phyloP scores from a whole-genome alignment of 2,113 vertebrate genomes.

The Columbina picui region DNA sequence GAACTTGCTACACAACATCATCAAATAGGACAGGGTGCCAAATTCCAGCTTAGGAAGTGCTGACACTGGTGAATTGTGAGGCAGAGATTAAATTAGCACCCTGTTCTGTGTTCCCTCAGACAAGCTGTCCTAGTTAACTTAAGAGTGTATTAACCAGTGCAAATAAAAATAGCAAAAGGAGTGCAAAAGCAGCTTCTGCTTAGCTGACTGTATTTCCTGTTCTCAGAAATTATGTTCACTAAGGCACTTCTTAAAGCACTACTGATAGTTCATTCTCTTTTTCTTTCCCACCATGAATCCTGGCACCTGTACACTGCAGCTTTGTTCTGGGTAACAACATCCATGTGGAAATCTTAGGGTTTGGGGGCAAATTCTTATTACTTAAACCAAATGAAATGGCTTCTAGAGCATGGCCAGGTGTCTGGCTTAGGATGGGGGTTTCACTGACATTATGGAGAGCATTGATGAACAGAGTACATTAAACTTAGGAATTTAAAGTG shows the following conservation, averaged over 20 bases:
- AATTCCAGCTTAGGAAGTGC: conserved; percentile 27
- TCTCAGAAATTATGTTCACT: conserved; percentile 4
- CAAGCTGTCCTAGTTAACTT: conserved; percentile 45
- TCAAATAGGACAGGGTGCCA: not conserved
- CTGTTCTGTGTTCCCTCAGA: not conserved
- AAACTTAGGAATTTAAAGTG: not conserved
- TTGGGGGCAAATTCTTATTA: not conserved
- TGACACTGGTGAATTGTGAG: conserved; percentile 36
- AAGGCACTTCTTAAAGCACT: not conserved
- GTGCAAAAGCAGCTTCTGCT: not conserved
- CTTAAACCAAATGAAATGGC: not conserved
- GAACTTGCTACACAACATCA: not conserved
- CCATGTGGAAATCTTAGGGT: not conserved
- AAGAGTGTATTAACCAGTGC: conserved; percentile 34
- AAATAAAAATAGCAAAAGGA: conserved; percentile 50
- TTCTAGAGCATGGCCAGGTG: not conserved
- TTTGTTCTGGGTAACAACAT: not conserved
- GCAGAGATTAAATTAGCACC: conserved; percentile 34
- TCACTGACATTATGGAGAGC: not conserved
- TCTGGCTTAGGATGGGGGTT: not conserved
- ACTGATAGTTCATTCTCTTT: accelerated
- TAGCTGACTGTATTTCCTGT: conserved; percentile 11
- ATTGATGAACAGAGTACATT: not conserved
- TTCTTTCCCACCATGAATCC: not conserved
- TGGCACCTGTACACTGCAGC: not conserved